Conservation (phyloP, 2,797 vertebrate species). For the Hapalemur alaotrensis region DNA sequence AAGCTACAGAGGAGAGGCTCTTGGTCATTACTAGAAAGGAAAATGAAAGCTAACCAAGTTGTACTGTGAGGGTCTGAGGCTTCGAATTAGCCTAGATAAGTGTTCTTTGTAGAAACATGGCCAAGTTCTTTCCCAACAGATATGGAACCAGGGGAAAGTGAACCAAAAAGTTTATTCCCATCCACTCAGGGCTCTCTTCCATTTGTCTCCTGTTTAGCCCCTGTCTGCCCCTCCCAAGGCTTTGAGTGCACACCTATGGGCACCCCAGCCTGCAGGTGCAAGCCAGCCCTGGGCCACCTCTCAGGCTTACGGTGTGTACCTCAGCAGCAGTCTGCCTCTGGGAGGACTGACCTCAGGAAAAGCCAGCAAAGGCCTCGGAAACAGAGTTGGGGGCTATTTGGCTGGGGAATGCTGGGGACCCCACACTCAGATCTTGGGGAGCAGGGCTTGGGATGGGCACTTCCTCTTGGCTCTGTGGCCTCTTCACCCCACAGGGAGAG, state of each 20-base stretch:
- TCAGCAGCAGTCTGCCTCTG: neutral
- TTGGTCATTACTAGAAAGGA: neutral
- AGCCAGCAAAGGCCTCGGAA: neutral
- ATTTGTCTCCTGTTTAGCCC: neutral
- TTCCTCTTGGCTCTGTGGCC: neutral
- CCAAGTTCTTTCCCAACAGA: neutral
- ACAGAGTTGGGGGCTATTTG: neutral
- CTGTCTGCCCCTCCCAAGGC: neutral
- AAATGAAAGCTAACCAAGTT: neutral
- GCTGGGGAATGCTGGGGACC: neutral
- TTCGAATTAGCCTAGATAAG: neutral
- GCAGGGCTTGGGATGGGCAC: neutral
- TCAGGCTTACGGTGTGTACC: neutral
- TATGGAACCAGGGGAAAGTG: neutral
- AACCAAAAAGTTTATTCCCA: neutral
- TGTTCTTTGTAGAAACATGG: neutral
- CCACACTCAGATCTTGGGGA: neutral
- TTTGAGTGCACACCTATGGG: neutral
- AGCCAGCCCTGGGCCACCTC: neutral
- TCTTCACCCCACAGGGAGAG: neutral
- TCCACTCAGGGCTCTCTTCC: neutral
- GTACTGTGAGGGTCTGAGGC: neutral
- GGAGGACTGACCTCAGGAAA: neutral
- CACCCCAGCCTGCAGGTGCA: neutral
- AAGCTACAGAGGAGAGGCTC: neutral